Evolutionary conservation across 64 coral and sea anemone species (phyloP).

Genomic region (Montipora efflorescens): DNA sequence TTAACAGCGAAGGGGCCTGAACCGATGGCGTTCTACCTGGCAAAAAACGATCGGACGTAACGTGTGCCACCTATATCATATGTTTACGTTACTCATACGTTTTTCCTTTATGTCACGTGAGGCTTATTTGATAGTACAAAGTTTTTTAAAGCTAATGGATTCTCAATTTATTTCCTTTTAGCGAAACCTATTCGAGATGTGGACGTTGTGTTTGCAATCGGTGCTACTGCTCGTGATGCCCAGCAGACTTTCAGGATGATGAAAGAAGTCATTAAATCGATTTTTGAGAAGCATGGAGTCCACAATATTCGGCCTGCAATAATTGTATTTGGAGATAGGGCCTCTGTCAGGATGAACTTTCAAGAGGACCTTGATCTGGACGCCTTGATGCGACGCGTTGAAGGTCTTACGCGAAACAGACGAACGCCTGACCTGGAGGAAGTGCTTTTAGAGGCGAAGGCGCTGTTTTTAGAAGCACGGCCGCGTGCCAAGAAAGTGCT

Average conservation of each 20-base stretch:
- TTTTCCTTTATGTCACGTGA: too few species aligned
- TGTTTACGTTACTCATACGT: too few species aligned
- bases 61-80: too few species aligned
- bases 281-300: conserved; percentile 75
- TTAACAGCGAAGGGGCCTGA: too few species aligned
- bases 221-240: conserved; percentile 62
- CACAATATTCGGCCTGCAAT: conserved; percentile 54
- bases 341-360: conserved; percentile 66
- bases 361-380: conserved; percentile 22
- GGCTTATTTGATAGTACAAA: too few species aligned
- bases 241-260: conserved; percentile 66
- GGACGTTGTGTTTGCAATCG: conserved; percentile 83
- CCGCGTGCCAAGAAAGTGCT: conserved; percentile 79
- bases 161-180: conserved; percentile 3
- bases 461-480: conserved; percentile 57
- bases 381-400: conserved; percentile 56
- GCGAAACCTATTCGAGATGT: conserved; percentile 59
- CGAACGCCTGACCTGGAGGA: conserved; percentile 68
- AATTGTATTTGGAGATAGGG: conserved; percentile 65
- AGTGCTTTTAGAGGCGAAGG: conserved; percentile 60
- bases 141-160: too few species aligned
- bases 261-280: conserved; percentile 73
- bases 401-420: conserved; percentile 27
- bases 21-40: too few species aligned
- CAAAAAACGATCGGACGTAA: too few species aligned